A percentile compares a stretch with the other conserved stretches of the same genome.
Conservation (phyloP, 2,113 vertebrate genomes). For the Ciconia boyciana region DNA sequence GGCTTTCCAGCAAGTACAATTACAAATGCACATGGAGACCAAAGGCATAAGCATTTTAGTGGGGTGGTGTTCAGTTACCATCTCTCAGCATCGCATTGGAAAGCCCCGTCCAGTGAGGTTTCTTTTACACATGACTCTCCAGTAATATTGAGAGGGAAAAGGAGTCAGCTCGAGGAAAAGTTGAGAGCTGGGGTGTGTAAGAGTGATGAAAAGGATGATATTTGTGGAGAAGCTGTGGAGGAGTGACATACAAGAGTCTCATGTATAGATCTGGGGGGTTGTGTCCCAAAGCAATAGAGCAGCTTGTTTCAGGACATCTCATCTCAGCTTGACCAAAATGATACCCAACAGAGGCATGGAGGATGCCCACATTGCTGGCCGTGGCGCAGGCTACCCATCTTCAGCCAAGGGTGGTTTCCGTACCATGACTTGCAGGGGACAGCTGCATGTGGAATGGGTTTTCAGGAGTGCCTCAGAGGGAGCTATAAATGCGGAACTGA, state of each 20-base stretch:
- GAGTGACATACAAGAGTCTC: background rate
- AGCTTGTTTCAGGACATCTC: background rate
- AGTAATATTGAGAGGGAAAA: background rate
- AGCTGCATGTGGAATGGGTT: background rate
- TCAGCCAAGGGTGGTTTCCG: background rate
- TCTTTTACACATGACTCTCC: background rate
- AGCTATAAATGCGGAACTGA: background rate
- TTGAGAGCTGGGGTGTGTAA: background rate
- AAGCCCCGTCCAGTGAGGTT: background rate
- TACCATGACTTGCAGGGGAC: fast-evolving
- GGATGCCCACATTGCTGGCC: background rate
- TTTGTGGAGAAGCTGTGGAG: background rate
- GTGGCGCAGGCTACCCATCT: fast-evolving
- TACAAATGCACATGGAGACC: background rate
- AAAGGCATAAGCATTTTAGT: background rate
- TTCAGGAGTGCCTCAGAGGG: background rate
- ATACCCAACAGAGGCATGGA: background rate
- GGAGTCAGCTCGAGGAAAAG: background rate
- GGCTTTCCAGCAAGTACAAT: background rate
- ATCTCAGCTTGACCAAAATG: background rate
- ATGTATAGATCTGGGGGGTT: background rate
- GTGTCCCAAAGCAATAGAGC: background rate
- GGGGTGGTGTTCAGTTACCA: background rate
- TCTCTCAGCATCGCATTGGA: background rate
- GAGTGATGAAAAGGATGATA: background rate